These are phyloP conservation scores for Ceriagrion tenellum DNA, from an alignment of 2,888 invertebrate species.

Conservation along the genomic window DNA sequence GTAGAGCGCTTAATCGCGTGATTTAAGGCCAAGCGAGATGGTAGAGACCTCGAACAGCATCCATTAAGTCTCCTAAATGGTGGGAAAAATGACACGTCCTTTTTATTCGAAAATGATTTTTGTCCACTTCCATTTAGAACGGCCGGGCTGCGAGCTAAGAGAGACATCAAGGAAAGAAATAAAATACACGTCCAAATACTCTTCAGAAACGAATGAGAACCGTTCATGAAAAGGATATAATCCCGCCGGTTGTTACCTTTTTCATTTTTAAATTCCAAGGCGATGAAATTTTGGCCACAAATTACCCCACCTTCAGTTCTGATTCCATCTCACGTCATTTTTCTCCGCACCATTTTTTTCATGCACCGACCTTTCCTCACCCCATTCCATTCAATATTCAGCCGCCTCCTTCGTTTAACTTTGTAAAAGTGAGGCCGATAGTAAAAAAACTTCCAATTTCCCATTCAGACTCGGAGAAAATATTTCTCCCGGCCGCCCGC, in stretches of 20 bases:
- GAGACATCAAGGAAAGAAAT: slow-evolving; percentile 30
- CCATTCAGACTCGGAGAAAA: slow-evolving; percentile 33
- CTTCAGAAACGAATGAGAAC: not conserved
- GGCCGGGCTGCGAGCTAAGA: not conserved
- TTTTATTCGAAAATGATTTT: not conserved
- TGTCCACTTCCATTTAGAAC: not conserved
- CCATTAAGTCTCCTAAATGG: not conserved
- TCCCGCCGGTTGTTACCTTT: not conserved
- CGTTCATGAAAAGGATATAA: slow-evolving; percentile 18
- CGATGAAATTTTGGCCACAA: slow-evolving; percentile 48
- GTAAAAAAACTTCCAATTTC: not conserved
- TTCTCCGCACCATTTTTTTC: not conserved
- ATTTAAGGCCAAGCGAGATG: slow-evolving; percentile 13
- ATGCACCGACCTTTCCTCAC: slow-evolving; percentile 12
- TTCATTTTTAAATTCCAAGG: not conserved
- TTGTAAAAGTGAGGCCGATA: not conserved
- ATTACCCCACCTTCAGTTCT: slow-evolving; percentile 19
- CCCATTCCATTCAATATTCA: slow-evolving; percentile 38
- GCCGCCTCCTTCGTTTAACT: not conserved
- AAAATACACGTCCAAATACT: slow-evolving; percentile 20
- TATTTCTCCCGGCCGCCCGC: not conserved
- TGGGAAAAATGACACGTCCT: not conserved
- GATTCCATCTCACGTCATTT: slow-evolving; percentile 15
- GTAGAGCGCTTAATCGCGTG: not conserved
- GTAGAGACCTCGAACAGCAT: not conserved